Percentiles rank a stretch among this genome's conserved stretches.
phyloP scores from a whole-genome alignment of 2,888 invertebrate species.

The Leptogaster cylindrica region DNA sequence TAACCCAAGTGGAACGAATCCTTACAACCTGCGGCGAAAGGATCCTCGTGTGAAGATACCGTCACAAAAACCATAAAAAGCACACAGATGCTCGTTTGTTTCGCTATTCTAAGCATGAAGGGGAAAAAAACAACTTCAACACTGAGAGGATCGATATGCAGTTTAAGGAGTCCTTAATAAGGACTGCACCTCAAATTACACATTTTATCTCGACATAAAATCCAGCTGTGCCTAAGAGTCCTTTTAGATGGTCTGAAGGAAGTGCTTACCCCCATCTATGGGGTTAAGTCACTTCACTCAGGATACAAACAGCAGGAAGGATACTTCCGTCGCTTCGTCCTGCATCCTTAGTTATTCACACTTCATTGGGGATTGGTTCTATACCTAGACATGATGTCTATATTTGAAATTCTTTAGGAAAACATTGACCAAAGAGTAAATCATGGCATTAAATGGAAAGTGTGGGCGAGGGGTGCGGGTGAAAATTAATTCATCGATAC shows the following conservation, averaged over 20 bases:
- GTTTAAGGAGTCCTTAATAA: background rate
- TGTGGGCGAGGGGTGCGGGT: background rate
- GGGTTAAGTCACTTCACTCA: conserved; percentile 17
- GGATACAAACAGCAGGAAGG: conserved; percentile 6
- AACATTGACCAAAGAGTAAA: background rate
- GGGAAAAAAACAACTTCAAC: background rate
- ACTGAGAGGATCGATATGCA: conserved; percentile 8
- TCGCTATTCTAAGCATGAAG: too few relatives aligned
- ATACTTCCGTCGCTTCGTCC: background rate
- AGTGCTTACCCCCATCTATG: background rate
- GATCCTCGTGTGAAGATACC: too few relatives aligned
- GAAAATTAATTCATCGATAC: conserved; percentile 13
- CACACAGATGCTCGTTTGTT: too few relatives aligned
- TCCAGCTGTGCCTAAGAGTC: background rate
- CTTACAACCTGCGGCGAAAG: too few relatives aligned
- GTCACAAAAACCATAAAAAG: too few relatives aligned
- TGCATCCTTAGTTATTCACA: conserved; percentile 11
- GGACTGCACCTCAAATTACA: conserved; percentile 7
- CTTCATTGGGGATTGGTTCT: background rate
- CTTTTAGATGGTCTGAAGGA: background rate
- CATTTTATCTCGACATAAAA: background rate
- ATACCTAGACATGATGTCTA: conserved; percentile 25
- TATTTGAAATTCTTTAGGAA: background rate
- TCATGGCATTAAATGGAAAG: background rate
- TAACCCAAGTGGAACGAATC: too few relatives aligned